Conservation (phyloP, 2,113 vertebrate genomes). For the Anseranas semipalmata region DNA sequence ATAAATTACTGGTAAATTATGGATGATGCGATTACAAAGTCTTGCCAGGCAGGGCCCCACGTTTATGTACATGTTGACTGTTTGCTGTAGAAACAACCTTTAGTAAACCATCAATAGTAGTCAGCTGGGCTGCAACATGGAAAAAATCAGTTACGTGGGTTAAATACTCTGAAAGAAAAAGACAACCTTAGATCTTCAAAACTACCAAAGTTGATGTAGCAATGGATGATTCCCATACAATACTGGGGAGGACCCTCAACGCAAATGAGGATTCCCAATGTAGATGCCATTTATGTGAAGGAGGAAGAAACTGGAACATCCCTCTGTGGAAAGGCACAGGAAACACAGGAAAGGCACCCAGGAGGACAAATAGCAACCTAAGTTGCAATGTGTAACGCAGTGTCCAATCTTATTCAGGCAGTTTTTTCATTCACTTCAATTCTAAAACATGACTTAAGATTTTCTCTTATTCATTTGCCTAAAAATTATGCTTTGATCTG, state of each 20-base stretch:
- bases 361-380: neutral
- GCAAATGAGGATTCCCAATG: rapidly evolving
- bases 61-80: neutral
- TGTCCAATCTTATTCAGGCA: neutral
- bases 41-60: neutral
- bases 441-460: neutral
- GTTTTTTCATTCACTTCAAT: neutral
- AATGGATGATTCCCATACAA: neutral
- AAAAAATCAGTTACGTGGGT: neutral
- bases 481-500: neutral
- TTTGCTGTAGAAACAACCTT: neutral
- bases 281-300: rapidly evolving
- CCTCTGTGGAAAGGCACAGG: no score
- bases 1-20: neutral
- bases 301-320: neutral
- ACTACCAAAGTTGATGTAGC: neutral
- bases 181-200: neutral
- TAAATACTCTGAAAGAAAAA: neutral
- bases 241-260: neutral
- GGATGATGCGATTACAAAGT: neutral
- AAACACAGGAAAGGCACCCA: neutral
- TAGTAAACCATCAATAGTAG: neutral
- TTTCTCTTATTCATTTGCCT: neutral
- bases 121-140: neutral
- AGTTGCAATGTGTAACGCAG: neutral